Base-by-base conservation (phyloP, 2,113 vertebrate genomes). In the Leucoraja erinaceus region DNA sequence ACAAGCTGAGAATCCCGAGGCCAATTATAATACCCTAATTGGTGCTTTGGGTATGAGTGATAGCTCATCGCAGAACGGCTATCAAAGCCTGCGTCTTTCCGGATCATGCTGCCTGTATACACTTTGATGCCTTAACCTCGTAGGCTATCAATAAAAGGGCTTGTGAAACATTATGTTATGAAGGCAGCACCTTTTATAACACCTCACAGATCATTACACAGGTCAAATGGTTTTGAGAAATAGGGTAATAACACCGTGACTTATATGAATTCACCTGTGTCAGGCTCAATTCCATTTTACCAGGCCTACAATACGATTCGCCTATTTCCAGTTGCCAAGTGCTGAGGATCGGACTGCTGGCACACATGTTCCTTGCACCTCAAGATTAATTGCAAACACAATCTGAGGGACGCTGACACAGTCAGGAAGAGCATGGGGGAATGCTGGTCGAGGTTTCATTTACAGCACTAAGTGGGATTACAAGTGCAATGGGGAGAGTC, bases 201-300 rank as follows among this genome's bases (percentile, higher is more conserved):
- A 63, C 9, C 59, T 5, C 56, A 63, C 25, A 86, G 83, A 18
- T 88, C 61, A 88, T 31, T 63, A 31, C 59, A 31, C n/a, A 63
- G 56, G 59, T 63, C 83, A 63, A 88, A 66, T 88, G 83, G 59
- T 25, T 72, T 91, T 91, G 66, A 91, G 88, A 91, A 68, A 91
- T 28, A 9, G 63, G 28, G 33, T 47, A 70, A 47, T 72, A 91
- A 72, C 10, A 72, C 12, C 72, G 66, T 47, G 66, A 91, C 6
- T 91, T 72, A 25, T 9, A 91, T 91, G 18, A 20, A 70, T 31
- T 38, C 14, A 38, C 33, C 22, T 22, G 31, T 22, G 68, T 54
- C 90, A 54, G 38, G 22, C 90, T 10, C 47, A 70, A 38, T 47
- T 91, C 18, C 72, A 18, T 91, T 54, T 74, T 7, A 5, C 68